These are phyloP conservation scores for Drosophila quadrilineata DNA, from an alignment of 1,140 invertebrate species.

Conservation along the genomic window DNA sequence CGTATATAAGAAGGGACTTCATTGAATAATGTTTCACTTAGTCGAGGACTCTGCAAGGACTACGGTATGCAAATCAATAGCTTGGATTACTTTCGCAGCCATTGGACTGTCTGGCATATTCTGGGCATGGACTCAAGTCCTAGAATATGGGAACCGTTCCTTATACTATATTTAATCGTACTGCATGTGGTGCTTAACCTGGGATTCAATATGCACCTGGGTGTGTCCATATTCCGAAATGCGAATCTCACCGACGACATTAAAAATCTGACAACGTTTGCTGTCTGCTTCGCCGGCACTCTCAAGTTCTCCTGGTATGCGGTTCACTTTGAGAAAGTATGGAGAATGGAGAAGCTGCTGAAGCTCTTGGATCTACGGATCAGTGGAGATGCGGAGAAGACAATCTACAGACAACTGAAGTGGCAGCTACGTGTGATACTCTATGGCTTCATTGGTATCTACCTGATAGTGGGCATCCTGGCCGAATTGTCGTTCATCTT, in stretches of 20 bases:
- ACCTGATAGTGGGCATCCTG: conserved; percentile 42
- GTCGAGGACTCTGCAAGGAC: too few species aligned
- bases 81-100: conserved; percentile 32
- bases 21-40: too few species aligned
- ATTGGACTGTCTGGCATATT: conserved; percentile 34
- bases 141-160: neutral
- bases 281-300: conserved; percentile 53
- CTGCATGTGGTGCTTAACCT: conserved; percentile 47
- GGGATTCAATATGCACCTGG: conserved; percentile 56
- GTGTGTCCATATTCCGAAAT: conserved; percentile 39
- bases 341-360: conserved; percentile 46
- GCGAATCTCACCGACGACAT: conserved; percentile 50
- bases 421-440: conserved; percentile 46
- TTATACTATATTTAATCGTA: conserved; percentile 19
- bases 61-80: conserved; percentile 25
- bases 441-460: conserved; percentile 48
- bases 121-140: conserved; percentile 22
- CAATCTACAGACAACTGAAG: conserved; percentile 35
- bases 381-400: conserved; percentile 6
- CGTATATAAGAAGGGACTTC: too few species aligned
- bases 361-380: conserved; percentile 42
- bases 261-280: conserved; percentile 50
- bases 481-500: conserved; percentile 56
- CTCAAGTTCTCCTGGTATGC: conserved; percentile 48
- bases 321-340: conserved; percentile 41